These are phyloP conservation scores for Ceraclea dissimilis DNA, from an alignment of 2,888 invertebrate species.

Conservation along the genomic window DNA sequence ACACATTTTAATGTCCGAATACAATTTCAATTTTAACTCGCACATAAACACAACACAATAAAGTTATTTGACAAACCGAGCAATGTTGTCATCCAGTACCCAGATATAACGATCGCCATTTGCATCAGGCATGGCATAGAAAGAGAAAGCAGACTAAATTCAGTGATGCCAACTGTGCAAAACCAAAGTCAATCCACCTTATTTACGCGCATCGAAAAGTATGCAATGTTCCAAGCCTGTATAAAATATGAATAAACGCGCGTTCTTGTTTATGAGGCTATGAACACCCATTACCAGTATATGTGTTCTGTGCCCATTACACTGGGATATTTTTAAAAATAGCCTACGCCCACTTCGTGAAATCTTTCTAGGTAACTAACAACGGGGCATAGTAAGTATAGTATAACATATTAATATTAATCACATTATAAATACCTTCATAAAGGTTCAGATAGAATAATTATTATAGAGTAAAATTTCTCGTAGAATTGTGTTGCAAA, in stretches of 20 bases:
- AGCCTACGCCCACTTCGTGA: background rate
- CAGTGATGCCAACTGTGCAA: slow-evolving; percentile 6
- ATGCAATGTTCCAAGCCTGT: background rate
- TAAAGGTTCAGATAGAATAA: no score
- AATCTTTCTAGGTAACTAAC: no score
- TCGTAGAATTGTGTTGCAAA: no score
- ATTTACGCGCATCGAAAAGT: background rate
- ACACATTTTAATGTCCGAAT: background rate
- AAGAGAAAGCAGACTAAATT: slow-evolving; percentile 20
- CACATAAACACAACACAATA: slow-evolving; percentile 12
- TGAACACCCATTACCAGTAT: background rate
- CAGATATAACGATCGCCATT: slow-evolving; percentile 46
- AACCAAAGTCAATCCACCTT: background rate
- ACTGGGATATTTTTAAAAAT: background rate
- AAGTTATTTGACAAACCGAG: slow-evolving; percentile 18
- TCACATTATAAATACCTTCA: no score
- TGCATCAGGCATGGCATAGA: slow-evolving; percentile 23
- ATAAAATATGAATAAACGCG: background rate
- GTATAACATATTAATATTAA: no score
- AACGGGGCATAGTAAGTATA: no score
- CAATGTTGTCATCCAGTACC: slow-evolving; percentile 49
- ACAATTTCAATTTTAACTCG: background rate
- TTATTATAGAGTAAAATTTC: no score
- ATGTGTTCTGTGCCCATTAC: no score
- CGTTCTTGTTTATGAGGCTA: background rate